Percentiles rank a stretch among this genome's conserved stretches.
Conservation (phyloP, 2,888 invertebrate species). For the Itoplectis maculator region DNA sequence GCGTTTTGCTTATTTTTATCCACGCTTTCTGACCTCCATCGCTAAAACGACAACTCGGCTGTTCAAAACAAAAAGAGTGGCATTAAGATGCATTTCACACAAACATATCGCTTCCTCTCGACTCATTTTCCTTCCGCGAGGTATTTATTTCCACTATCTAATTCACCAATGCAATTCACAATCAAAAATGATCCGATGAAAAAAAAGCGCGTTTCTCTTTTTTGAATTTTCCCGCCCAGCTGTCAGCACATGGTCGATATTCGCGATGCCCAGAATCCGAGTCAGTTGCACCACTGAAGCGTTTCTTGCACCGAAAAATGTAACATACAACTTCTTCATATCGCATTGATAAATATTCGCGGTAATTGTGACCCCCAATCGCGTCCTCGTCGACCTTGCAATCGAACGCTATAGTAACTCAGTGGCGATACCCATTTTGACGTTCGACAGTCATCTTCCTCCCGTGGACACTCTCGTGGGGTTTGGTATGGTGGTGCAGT, state of each 20-base stretch:
- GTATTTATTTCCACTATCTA: too few species aligned
- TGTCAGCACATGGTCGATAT: constrained; percentile 39
- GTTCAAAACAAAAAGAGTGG: too few species aligned
- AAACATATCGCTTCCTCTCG: too few species aligned
- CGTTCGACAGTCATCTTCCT: constrained; percentile 64
- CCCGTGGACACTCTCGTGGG: constrained; percentile 52
- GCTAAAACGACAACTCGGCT: too few species aligned
- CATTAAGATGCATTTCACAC: too few species aligned
- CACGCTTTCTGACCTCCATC: too few species aligned
- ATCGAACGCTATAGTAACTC: neutral
- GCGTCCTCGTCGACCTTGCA: neutral
- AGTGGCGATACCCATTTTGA: constrained; percentile 49
- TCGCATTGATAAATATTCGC: constrained; percentile 35
- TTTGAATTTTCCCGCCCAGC: constrained; percentile 51
- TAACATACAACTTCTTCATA: neutral
- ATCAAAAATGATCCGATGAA: too few species aligned
- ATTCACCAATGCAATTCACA: too few species aligned
- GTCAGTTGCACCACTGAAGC: constrained; percentile 33
- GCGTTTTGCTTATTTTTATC: too few species aligned
- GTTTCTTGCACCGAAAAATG: constrained; percentile 1
- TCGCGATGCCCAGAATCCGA: neutral
- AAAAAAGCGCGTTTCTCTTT: neutral
- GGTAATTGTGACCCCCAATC: constrained; percentile 14
- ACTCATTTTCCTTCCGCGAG: too few species aligned
- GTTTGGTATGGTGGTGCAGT: constrained; percentile 55